Evolutionary conservation across 2,113 vertebrate genomes (phyloP), one percentile per base, ranked within the genome.

Genomic region (Serinus canaria): DNA sequence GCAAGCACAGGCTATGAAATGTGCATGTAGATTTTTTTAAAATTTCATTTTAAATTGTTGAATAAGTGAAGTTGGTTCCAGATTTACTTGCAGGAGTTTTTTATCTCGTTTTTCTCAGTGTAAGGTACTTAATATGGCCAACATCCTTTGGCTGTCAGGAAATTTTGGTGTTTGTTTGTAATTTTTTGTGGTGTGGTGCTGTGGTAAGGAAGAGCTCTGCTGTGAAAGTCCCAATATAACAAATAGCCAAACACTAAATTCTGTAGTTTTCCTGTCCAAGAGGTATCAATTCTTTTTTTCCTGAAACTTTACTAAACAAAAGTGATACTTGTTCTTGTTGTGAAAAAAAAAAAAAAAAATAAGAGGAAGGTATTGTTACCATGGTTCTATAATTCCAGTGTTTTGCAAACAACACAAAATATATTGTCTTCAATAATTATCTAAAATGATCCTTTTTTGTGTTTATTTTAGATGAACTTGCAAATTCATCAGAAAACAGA

Each of bases 401-500:
- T 60, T 93, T 89, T 94, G 15, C 23, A 63, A 73, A 52, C 37
- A 74, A 13, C 12, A 27, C 3, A 10, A 13, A 41, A 35, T 41
- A 4, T 35, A 5, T 37, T 68, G 18, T 7, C 88, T 46, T 78
- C 35, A 67, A 7, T 68, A 79, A 41, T 53, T 39, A 3, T 50
- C 41, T 92, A 35, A 78, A 70, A 46, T 62, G 5, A 15, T 86
- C 17, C 15, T 77, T 77, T 77, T 0, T 76, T 90, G 11, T 90
- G 3, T 93, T 96, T 92, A 47, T 83, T 98, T 74, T 94, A 99
- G 99, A 98, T 97, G 99, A 99, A 93, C 98, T 96, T 0, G 97
- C 98, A 90, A 98, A 98, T 88, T 98, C 99, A 21, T 99, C 99
- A 84, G 98, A 99, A 98, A 99, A 98, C 63, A 98, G 99, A 87